A percentile compares a stretch with the other conserved stretches of the same genome.
Conservation (phyloP, 2,797 vertebrate species). For the Gastrophryne carolinensis region DNA sequence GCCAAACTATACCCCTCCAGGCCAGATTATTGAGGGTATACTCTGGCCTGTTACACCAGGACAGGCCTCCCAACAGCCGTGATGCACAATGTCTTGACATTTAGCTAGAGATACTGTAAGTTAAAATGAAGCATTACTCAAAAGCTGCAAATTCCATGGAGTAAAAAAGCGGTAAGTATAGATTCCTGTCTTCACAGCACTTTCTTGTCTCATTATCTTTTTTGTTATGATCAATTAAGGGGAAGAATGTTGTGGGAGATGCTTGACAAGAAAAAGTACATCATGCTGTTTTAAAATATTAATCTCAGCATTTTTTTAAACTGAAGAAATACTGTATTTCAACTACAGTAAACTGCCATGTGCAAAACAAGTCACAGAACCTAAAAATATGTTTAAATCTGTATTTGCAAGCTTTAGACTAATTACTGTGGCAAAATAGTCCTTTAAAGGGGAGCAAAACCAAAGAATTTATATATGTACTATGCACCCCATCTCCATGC, state of each 20-base stretch:
- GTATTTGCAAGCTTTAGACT: no score
- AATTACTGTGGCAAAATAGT: no score
- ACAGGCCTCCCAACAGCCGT: not conserved
- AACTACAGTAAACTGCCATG: no score
- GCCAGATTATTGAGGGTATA: no score
- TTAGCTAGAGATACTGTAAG: conserved; percentile 1
- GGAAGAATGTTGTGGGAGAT: conserved; percentile 13
- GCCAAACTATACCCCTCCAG: no score
- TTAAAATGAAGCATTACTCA: conserved; percentile 54
- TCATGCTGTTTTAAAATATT: conserved; percentile 8
- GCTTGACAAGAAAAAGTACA: conserved; percentile 10
- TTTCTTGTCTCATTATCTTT: conserved; percentile 11
- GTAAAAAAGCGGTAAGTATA: not conserved
- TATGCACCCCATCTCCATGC: no score
- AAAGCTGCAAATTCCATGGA: not conserved
- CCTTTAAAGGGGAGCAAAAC: no score
- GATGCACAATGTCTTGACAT: not conserved
- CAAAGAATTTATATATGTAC: no score
- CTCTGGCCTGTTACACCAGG: no score
- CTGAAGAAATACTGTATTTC: no score
- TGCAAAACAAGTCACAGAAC: no score
- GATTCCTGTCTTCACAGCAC: not conserved
- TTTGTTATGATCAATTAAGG: conserved; percentile 28
- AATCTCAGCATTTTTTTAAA: not conserved
- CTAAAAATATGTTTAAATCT: no score